Evolutionary conservation across 2,113 vertebrate species (phyloP), one percentile per base, ranked within the genome.

Genomic region (Cyanistes caeruleus): DNA sequence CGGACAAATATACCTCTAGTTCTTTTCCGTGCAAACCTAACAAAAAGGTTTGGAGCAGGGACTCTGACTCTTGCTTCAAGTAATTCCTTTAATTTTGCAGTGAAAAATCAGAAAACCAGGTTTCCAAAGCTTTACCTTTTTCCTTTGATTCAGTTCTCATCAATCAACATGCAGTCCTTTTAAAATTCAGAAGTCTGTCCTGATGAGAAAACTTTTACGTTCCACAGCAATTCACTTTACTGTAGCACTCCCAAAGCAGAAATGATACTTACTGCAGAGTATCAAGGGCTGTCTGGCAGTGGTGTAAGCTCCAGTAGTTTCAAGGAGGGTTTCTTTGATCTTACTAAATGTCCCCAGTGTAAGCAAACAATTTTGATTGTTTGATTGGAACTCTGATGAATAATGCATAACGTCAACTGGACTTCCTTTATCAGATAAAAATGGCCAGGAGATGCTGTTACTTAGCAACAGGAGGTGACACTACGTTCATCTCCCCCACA

Each of bases 381-480:
- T 97, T 98, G 97, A 98, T 98, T 97, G 97, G 96, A 97, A 98
- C 74, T 65, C 92, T 87, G 87, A 98, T 98, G 97, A 98, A 98
- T 98, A 98, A 98, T 98, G 96, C 94, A 98, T 97, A 98, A 97
- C 77, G 58, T 97, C 95, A 96, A 96, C 95, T 98, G 97, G 97
- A 98, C 97, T 97, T 98, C 96, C 97, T 98, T 98, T 97, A 98
- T 97, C 97, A 97, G 97, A 98, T 98, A 98, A 97, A 98, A 98
- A 98, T 95, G 97, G 97, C 97, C 98, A 98, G 97, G 97, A 94
- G 96, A 96, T 53, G 98, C 98, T 63, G 98, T 98, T 98, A 98
- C 98, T 98, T 98, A 98, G 98, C 98, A 98, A 98, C 98, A 65
- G 95, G 98, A 98, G 97, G 98, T 98, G 98, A 98, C 97, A 98